A percentile compares a stretch with the other conserved stretches of the same genome.
phyloP scores from a whole-genome alignment of 2,888 invertebrate species.

The Tipula lateralis region DNA sequence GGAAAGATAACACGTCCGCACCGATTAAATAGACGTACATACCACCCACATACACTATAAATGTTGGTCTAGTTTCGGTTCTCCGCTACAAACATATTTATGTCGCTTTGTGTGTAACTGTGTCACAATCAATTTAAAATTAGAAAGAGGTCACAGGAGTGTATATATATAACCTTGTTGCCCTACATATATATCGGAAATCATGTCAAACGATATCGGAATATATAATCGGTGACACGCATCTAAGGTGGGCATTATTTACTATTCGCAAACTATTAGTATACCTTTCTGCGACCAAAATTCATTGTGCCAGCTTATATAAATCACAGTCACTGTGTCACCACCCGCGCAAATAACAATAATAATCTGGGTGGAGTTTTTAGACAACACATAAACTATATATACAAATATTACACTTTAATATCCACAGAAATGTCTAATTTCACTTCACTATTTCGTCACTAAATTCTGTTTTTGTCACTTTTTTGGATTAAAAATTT shows the following conservation, averaged over 20 bases:
- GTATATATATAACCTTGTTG: background rate
- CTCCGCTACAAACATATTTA: background rate
- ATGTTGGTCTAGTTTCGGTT: background rate
- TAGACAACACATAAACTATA: background rate
- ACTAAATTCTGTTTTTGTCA: background rate
- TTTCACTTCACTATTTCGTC: background rate
- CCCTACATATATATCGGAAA: background rate
- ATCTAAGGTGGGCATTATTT: background rate
- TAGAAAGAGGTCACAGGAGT: background rate
- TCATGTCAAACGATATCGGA: background rate
- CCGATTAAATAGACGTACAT: background rate
- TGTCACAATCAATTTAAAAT: background rate
- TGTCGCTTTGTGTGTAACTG: background rate
- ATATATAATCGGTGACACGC: background rate
- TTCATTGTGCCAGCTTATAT: background rate
- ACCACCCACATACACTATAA: background rate
- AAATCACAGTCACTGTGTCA: background rate
- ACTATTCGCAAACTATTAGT: background rate
- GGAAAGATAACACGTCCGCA: background rate
- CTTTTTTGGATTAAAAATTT: background rate
- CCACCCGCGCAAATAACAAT: background rate
- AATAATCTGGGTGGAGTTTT: background rate
- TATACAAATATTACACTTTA: background rate
- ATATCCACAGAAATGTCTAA: background rate
- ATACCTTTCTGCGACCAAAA: slow-evolving; percentile 28